Conservation (phyloP, 2,113 vertebrate species). For the Struthidea cinerea region DNA sequence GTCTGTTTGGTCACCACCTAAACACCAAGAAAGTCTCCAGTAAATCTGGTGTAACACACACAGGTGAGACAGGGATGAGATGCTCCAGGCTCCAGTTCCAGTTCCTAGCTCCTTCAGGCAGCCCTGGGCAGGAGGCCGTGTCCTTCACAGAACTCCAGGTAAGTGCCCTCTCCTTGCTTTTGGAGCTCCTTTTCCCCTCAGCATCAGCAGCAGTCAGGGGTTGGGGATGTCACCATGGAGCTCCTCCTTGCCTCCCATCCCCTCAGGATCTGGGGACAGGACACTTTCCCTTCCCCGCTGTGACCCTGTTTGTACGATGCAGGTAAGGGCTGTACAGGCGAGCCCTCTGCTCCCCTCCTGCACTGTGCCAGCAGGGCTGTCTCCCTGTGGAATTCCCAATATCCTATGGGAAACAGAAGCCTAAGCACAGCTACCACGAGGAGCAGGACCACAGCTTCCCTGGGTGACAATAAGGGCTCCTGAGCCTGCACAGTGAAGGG, state of each 20-base stretch:
- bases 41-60: not conserved
- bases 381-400: not conserved
- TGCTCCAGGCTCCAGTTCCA: not conserved
- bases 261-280: not conserved
- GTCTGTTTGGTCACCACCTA: not conserved
- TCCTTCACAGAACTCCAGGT: not conserved
- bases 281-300: not conserved
- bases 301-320: fast-evolving
- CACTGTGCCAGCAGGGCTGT: not conserved
- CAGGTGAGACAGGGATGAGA: not conserved
- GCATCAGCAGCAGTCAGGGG: not conserved
- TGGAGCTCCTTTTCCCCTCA: not conserved
- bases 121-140: not conserved
- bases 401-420: not conserved
- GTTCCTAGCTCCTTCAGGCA: not conserved
- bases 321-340: not conserved
- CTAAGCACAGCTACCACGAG: not conserved
- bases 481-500: not conserved
- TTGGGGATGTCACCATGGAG: not conserved
- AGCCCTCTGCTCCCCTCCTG: not conserved
- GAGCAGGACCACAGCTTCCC: not conserved
- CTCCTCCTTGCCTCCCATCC: not conserved
- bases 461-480: not conserved
- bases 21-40: not conserved
- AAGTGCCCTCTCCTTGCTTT: not conserved